Base-by-base conservation (phyloP, 2,888 invertebrate genomes). In the Sphecodes monilicornis region DNA sequence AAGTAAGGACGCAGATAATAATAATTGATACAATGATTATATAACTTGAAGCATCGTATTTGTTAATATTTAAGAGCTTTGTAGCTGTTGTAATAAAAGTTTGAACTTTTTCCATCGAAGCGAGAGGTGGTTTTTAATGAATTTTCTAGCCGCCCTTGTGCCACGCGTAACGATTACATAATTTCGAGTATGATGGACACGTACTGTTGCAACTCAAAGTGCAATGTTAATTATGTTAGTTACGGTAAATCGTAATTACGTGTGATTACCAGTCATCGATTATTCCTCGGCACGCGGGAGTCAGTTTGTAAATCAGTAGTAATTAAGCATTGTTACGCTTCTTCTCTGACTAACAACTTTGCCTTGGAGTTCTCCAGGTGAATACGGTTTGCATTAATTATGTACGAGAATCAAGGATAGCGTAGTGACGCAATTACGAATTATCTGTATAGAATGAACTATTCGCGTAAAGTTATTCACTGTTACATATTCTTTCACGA, bases 221-320 rank as follows among this genome's bases (percentile, higher is more conserved):
- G 64, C 64, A 36, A 66, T 26, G 13, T 68, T 6, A 60, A 60
- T 26, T 60, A 60, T 29, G 6, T 29, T 26, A 16, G 16, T 60
- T 60, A 60, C 29, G 60, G 29, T 43, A 76, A 68, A 50, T 76
- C 46, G 32, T 39, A 39, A 68, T 76, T 50, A 39, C 36, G 6
- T 39, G 18, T 26, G 22, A 72, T 84, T 74, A 43, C 50, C 11
- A 72, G 64, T n/a, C 32, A 78, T 75, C 41, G 68, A 26, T 76
- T 82, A 46, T 86, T 86, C 64, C 76, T 85, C 50, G 57, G 66
- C 29, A 22, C 16, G 13, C 32, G 64, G 46, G 10, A 39, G 11
- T 29, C 16, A 16, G 43, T 46, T 71, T 36, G 36, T 32, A 32
- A 46, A 57, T 41, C 60, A 46, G n/a, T 50, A 32, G 72, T 32